Base-by-base conservation (phyloP, 1,140 invertebrate species). In the Papilio polyxenes region DNA sequence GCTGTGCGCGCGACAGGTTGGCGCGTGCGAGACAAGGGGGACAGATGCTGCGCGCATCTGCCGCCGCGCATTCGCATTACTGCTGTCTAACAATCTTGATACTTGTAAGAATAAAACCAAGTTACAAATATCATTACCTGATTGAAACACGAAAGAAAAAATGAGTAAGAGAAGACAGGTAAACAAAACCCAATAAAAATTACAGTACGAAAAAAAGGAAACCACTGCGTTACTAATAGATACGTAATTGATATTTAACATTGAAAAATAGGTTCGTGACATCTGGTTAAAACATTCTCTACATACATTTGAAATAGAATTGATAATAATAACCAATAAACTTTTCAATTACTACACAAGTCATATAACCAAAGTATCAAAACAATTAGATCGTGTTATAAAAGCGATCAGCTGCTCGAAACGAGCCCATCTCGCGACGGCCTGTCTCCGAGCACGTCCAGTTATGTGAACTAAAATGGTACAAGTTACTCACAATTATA, bases 41-140 rank as follows among this genome's bases (percentile, higher is more conserved):
- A 89, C 91, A 92, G 91, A 92, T 92, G 91, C 91, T 91, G 89
- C 72, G 87, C 20, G 88, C 91, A 92, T 91, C 91, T 92, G 91
- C 90, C 89, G 87, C 84, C 84, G 87, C 89, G 89, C 89, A 89
- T 90, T 89, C 89, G 87, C 88, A 79, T 7, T 9, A 17, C 13
- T 15, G 10, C 9, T 17, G 20, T 2, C 31, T 13, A 76, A 51
- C 8, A 44, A n/a, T 84, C 83, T 92, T 91, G 89, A 90, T 90
- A 87, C 87, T 89, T 87, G 69, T 51, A 78, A 77, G 51, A 53
- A 4, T 51, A 23, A 76, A 48, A 23, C 48, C n/a, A 49, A 10
- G 49, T n/a, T 75, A 48, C n/a, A 72, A 2, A 11, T 51, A n/a
- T 51, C 10, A 10, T 11, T 51, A 51, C 4, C 48, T 49, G 13